phyloP scores from a whole-genome alignment of 2,113 vertebrate genomes.

The Brachypodius melanocephalos region DNA sequence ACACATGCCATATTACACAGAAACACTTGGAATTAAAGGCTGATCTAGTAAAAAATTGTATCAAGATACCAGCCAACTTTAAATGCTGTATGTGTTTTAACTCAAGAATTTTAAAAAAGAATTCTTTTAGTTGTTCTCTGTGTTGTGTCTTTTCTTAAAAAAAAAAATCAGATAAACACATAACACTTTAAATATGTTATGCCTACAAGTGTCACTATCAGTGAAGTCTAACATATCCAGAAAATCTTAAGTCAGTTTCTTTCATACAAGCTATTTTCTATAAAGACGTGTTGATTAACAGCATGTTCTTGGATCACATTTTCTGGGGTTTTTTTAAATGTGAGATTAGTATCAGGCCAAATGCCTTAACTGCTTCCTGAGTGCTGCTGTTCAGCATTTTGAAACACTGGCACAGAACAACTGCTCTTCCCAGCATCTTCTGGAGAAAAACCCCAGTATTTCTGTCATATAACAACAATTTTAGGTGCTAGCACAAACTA shows the following conservation, averaged over 20 bases:
- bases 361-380: slow-evolving; percentile 6
- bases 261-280: neutral
- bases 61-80: neutral
- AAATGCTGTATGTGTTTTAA: neutral
- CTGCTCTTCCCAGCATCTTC: neutral
- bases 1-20: neutral
- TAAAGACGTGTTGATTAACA: neutral
- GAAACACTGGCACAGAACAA: slow-evolving; percentile 1
- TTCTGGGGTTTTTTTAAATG: neutral
- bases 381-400: slow-evolving; percentile 3
- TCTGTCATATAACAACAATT: neutral
- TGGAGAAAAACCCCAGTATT: neutral
- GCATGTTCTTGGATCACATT: neutral
- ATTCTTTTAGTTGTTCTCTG: neutral
- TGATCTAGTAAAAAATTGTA: neutral
- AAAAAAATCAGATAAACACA: neutral
- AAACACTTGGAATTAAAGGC: neutral
- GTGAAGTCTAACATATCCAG: neutral
- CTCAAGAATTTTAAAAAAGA: neutral
- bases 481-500: neutral
- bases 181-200: neutral
- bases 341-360: neutral
- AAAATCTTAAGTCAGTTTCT: neutral
- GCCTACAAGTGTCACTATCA: neutral
- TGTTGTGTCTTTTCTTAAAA: neutral